Evolutionary conservation across 2,113 vertebrate genomes (phyloP), one percentile per base, ranked within the genome.

Genomic region (Austrofundulus limnaeus): DNA sequence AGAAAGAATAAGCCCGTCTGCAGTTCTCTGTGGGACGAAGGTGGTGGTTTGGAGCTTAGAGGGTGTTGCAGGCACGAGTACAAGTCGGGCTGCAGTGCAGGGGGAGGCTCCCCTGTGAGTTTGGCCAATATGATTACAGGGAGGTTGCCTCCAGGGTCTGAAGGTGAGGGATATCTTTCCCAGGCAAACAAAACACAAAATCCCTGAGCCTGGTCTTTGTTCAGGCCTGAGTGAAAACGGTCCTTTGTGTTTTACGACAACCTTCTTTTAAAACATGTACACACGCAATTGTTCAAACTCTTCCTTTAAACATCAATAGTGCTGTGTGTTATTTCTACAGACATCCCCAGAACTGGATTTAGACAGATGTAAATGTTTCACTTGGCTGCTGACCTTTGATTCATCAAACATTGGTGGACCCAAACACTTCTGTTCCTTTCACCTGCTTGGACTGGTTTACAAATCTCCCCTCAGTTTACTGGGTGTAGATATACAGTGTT

Each of bases 61-160:
- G 41, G 56, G 39, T 37, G 48, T n/a, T 68, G 61, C 57, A 55
- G 74, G 31, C 65, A 65, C 47, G 64, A 41, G 47, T 34, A 52
- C 2, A 66, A 53, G 46, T 83, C 71, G 83, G 82, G 76, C 75
- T 75, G 16, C 12, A n/a, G 69, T 39, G 72, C 53, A 81, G 70
- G 59, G 83, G 89, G 87, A 81, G 91, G 89, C 21, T 63, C 80
- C 61, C 37, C 13, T 58, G 23, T 17, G 37, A 42, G 61, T 48
- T 38, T 70, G 78, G 75, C 88, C 90, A 87, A 89, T 91, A 76
- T 79, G 83, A 81, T 73, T 4, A 54, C 63, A 67, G 81, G 87
- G 81, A 83, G 83, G 79, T 16, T 57, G 47, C 66, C 62, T 72
- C 43, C 6, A 19, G 61, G 57, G 73, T 77, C 65, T 77, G 54